Conservation (phyloP, 2,888 invertebrate species). For the Phymatocera aterrima region DNA sequence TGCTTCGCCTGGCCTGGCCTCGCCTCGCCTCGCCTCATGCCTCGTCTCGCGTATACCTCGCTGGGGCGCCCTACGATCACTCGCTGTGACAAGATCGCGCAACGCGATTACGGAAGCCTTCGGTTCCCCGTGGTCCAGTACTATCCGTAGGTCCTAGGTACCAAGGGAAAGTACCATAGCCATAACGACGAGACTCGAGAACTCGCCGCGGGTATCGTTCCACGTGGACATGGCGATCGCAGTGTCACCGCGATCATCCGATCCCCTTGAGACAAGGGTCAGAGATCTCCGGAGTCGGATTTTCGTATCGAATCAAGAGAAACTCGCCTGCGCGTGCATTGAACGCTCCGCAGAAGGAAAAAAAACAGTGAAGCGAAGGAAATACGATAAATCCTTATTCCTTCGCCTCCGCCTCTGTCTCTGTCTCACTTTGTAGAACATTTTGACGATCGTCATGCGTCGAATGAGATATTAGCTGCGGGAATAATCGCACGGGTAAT, state of each 20-base stretch:
- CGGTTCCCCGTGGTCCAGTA: not conserved
- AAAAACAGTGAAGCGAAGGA: not conserved
- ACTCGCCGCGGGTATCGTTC: constrained; percentile 1
- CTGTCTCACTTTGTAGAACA: too few relatives aligned
- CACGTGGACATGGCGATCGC: not conserved
- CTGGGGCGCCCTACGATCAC: constrained; percentile 45
- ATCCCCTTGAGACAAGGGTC: constrained; percentile 15
- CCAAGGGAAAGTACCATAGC: not conserved
- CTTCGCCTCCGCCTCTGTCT: not conserved
- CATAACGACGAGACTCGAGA: not conserved
- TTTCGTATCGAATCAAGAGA: constrained; percentile 13
- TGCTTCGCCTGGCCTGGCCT: not conserved
- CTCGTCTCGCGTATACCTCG: constrained; percentile 43
- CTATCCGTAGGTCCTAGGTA: not conserved
- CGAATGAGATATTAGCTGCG: too few relatives aligned
- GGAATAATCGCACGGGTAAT: not conserved
- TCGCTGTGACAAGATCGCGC: constrained; percentile 59
- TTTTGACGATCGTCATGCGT: too few relatives aligned
- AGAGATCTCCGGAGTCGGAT: not conserved
- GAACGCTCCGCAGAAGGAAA: not conserved
- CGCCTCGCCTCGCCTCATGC: constrained; percentile 31
- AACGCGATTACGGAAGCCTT: constrained; percentile 53
- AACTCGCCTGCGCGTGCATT: constrained; percentile 3
- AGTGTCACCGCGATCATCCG: constrained; percentile 30
- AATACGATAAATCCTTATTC: not conserved